Evolutionary conservation across 1,140 invertebrate genomes (phyloP), one percentile per base, ranked within the genome.

Genomic region (Cotesia typhae): DNA sequence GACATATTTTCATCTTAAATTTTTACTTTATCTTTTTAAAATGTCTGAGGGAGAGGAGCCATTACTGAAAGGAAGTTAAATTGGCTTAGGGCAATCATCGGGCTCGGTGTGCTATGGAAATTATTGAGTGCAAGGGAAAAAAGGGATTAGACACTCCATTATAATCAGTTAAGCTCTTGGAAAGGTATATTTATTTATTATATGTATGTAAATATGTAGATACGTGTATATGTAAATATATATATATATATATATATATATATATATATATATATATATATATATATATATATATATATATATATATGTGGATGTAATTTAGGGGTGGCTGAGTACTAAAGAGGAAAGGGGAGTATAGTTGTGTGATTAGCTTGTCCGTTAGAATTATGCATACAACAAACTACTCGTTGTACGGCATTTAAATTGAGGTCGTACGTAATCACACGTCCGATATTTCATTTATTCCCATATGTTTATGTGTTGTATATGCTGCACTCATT

Each of bases 391-490:
- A 66, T 66, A 51, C 38, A 12, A n/a, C 41, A 63, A 63, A 63
- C 60, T 36, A 66, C 37, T 20, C 20, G 20, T 38, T 14, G 64
- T 41, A 51, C 38, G 38, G 64, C 41, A 52, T 52, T 66, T 66
- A 66, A 66, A 66, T 66, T 66, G 64, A 66, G 64, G 64, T 66
- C 64, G 38, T 66, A 51, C 41, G 38, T 66, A 66, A 66, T 66
- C 64, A 66, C 36, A 66, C 17, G 47, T 17, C 60, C 64, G 64
- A 51, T 66, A 66, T 66, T 66, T 28, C 64, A 66, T 66, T 66
- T 66, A 35, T 64, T 12, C 38, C 28, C 61, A 64, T 47, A 38
- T 35, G 36, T 64, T 37, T 20, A 17, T 47, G 7, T 3, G 7
- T 47, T 64, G 14, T 4, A 28, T 59, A 55, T n/a, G 12, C 4